Conservation (phyloP, 2,888 invertebrate genomes). For the Plagodis pulveraria region DNA sequence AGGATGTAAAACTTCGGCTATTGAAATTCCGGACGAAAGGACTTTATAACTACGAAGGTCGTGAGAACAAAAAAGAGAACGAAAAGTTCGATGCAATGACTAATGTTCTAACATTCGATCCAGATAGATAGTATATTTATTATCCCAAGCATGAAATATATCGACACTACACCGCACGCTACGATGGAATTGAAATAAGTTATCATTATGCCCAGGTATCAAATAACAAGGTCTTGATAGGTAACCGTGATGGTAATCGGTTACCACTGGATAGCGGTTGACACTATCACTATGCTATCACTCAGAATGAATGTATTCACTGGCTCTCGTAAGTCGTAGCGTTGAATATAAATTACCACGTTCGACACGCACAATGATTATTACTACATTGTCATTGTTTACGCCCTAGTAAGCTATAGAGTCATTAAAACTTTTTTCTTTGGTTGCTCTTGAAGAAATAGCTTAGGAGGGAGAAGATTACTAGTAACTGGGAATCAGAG, state of each 20-base stretch:
- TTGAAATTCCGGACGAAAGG: not conserved
- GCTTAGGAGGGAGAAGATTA: not conserved
- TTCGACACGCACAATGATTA: slow-evolving; percentile 51
- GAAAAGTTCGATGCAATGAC: slow-evolving; percentile 37
- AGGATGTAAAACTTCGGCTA: slow-evolving; percentile 12
- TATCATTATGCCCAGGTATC: slow-evolving; percentile 29
- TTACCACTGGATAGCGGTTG: slow-evolving; percentile 52
- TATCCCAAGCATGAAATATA: slow-evolving; percentile 20
- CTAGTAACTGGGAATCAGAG: too few species aligned
- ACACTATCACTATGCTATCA: slow-evolving; percentile 72
- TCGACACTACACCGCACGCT: slow-evolving; percentile 18
- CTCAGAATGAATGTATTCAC: slow-evolving; percentile 65
- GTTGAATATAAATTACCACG: slow-evolving; percentile 58
- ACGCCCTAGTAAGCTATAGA: slow-evolving; percentile 55
- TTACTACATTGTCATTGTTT: slow-evolving; percentile 63
- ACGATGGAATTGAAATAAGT: slow-evolving; percentile 26
- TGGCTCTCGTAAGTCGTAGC: slow-evolving; percentile 42
- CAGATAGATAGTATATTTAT: slow-evolving; percentile 19
- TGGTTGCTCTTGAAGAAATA: slow-evolving; percentile 23
- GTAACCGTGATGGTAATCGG: slow-evolving; percentile 59
- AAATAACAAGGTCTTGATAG: slow-evolving; percentile 41
- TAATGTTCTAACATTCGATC: slow-evolving; percentile 33
- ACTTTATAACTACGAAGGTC: slow-evolving; percentile 24
- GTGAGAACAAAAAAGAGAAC: slow-evolving; percentile 39
- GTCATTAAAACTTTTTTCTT: slow-evolving; percentile 46